These are phyloP conservation scores for Melinaea marsaeus DNA, from an alignment of 2,888 invertebrate species.

Conservation along the genomic window DNA sequence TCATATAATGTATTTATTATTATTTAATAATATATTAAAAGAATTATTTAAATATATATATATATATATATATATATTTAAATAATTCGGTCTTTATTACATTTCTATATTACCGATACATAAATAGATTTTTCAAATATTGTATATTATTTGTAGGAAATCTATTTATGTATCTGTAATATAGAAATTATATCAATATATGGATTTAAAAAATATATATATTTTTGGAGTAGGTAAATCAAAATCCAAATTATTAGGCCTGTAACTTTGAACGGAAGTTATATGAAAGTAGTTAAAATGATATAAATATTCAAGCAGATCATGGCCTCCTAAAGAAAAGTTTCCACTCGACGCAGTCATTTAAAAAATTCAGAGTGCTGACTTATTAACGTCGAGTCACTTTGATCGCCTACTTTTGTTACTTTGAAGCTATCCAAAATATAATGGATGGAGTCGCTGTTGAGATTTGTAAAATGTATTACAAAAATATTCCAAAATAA, in stretches of 20 bases:
- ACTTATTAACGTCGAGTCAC: constrained; percentile 58
- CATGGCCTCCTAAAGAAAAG: constrained; percentile 47
- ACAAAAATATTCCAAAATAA: not conserved
- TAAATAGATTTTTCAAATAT: no score
- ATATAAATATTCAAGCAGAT: constrained; percentile 32
- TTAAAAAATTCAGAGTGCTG: constrained; percentile 68
- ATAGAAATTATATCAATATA: no score
- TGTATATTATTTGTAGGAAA: no score
- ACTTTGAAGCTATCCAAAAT: constrained; percentile 22
- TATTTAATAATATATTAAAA: no score
- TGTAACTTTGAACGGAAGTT: constrained; percentile 10
- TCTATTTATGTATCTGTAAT: no score
- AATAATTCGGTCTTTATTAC: no score
- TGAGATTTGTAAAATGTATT: not conserved
- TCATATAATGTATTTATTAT: no score
- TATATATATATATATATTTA: no score
- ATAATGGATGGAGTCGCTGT: not conserved
- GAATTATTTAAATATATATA: no score
- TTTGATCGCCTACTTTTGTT: constrained; percentile 32
- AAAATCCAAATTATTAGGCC: not conserved
- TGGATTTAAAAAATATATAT: not conserved
- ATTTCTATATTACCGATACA: no score
- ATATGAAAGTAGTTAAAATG: constrained; percentile 39
- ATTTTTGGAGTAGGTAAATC: not conserved
- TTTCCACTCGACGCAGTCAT: constrained; percentile 49